Percentiles rank a stretch among this genome's conserved stretches.
These are phyloP conservation scores for Struthidea cinerea DNA, from an alignment of 2,113 vertebrate genomes.

Conservation along the genomic window DNA sequence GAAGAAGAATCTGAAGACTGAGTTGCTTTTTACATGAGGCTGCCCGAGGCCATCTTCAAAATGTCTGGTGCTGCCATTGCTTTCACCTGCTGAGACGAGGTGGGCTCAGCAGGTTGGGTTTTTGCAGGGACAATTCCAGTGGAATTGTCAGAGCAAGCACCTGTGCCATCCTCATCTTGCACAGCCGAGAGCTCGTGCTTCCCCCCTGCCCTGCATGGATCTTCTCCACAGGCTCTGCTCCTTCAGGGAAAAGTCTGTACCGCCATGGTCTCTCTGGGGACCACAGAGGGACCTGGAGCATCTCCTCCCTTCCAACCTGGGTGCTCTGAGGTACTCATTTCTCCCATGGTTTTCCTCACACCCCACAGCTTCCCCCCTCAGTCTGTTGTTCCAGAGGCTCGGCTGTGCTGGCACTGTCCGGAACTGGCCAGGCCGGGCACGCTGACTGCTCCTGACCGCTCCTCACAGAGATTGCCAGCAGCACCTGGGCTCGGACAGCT, in stretches of 20 bases:
- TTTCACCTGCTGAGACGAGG: background rate
- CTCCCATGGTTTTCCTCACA: no score
- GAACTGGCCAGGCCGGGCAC: fast-evolving
- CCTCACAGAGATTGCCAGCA: background rate
- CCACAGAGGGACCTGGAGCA: fast-evolving
- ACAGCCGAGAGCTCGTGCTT: fast-evolving
- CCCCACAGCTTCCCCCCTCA: background rate
- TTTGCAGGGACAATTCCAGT: fast-evolving
- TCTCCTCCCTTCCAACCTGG: background rate
- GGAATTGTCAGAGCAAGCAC: no score
- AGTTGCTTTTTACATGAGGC: background rate
- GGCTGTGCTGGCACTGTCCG: no score
- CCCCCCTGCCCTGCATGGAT: fast-evolving
- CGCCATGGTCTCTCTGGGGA: fast-evolving
- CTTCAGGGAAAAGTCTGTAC: background rate
- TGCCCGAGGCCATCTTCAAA: background rate
- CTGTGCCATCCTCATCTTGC: fast-evolving
- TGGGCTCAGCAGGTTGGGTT: background rate
- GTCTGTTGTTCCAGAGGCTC: background rate
- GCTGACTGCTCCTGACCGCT: no score
- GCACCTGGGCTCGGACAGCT: fast-evolving
- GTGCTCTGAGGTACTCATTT: fast-evolving
- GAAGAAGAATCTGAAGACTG: background rate
- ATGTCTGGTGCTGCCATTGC: no score
- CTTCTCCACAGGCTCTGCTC: background rate